Evolutionary conservation across 2,888 invertebrate genomes (phyloP).

Genomic region (Portevinia maculata): DNA sequence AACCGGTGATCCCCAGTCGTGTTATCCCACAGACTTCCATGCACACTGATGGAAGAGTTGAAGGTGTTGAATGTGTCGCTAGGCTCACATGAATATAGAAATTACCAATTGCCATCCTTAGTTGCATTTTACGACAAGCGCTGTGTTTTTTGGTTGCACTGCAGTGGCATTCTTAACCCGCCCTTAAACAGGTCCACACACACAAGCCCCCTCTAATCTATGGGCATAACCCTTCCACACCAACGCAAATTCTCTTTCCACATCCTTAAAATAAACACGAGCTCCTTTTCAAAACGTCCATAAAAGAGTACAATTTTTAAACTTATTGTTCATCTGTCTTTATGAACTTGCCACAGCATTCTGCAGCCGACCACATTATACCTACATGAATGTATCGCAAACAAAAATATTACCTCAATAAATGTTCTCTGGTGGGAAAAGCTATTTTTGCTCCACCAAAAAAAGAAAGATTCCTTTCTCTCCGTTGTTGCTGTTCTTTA

Average conservation of each 20-base stretch:
- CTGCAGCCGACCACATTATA: constrained; percentile 10
- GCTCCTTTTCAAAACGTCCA: background rate
- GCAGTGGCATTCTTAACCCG: too few relatives aligned
- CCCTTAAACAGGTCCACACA: too few relatives aligned
- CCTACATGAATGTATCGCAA: background rate
- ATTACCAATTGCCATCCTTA: too few relatives aligned
- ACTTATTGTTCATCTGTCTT: constrained; percentile 4
- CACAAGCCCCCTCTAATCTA: too few relatives aligned
- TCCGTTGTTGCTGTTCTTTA: constrained; percentile 9
- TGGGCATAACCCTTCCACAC: background rate
- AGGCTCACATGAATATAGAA: too few relatives aligned
- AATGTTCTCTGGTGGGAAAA: constrained; percentile 28
- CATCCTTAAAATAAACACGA: background rate
- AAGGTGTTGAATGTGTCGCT: too few relatives aligned
- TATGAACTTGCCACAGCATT: constrained; percentile 12
- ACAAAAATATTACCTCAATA: constrained; percentile 33
- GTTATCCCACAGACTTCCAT: too few relatives aligned
- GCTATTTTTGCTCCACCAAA: background rate
- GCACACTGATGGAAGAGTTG: too few relatives aligned
- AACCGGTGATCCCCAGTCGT: too few relatives aligned
- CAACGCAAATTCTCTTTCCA: background rate
- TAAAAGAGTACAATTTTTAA: background rate
- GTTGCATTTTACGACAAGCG: too few relatives aligned
- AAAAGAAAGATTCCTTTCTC: background rate
- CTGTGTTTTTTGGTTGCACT: too few relatives aligned